phyloP scores from a whole-genome alignment of 2,888 invertebrate species.

The Carterocephalus palaemon region DNA sequence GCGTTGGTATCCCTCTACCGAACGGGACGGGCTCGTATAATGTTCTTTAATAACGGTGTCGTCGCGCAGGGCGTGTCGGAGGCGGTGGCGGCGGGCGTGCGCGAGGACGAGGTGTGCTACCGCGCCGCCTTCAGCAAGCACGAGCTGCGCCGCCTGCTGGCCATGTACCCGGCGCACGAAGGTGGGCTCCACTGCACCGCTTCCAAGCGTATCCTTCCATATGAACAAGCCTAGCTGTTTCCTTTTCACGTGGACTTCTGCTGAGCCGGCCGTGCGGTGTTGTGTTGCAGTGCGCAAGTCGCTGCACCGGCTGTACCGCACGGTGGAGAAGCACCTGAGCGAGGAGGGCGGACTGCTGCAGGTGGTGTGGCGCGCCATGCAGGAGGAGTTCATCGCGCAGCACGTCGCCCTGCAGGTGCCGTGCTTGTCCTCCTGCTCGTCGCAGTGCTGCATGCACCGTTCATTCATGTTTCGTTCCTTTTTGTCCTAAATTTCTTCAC shows the following conservation, averaged over 20 bases:
- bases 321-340: slow-evolving; percentile 98
- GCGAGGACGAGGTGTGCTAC: slow-evolving; percentile 98
- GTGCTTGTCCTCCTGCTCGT: neutral
- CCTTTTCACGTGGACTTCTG: too few species aligned
- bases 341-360: slow-evolving; percentile 95
- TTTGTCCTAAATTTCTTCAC: too few species aligned
- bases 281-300: slow-evolving; percentile 95
- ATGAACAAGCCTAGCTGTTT: neutral
- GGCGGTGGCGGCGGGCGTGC: slow-evolving; percentile 95
- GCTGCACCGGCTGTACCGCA: slow-evolving; percentile 93
- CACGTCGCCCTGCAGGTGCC: slow-evolving; percentile 87
- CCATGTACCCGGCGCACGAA: slow-evolving; percentile 87
- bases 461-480: too few species aligned
- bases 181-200: slow-evolving; percentile 29
- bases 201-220: slow-evolving; percentile 14
- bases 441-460: too few species aligned
- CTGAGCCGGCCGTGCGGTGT: too few species aligned
- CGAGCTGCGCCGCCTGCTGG: slow-evolving; percentile 95
- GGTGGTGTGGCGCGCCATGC: slow-evolving; percentile 99
- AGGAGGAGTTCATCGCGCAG: slow-evolving; percentile 98
- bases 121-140: slow-evolving; percentile 98
- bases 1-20: neutral
- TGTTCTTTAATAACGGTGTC: too few species aligned
- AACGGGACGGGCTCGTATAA: too few species aligned
- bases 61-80: slow-evolving; percentile 91